Conservation (phyloP, 2,113 vertebrate genomes). For the Pelmatolapia mariae region DNA sequence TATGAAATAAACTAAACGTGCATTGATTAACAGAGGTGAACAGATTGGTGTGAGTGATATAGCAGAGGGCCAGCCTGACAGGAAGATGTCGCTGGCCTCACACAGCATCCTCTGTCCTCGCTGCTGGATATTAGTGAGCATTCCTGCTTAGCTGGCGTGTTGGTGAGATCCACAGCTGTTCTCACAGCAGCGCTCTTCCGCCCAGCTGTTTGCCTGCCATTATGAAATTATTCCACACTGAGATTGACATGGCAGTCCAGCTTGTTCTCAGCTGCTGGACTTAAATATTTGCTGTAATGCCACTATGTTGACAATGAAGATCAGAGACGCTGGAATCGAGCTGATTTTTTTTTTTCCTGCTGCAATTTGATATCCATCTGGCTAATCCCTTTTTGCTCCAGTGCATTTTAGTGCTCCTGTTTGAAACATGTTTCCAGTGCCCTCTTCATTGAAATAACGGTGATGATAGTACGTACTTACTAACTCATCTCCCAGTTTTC, state of each 20-base stretch:
- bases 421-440: slow-evolving; percentile 34
- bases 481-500: slow-evolving; percentile 12
- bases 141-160: slow-evolving; percentile 28
- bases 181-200: slow-evolving; percentile 24
- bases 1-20: background rate
- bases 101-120: slow-evolving; percentile 8
- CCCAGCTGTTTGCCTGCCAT: slow-evolving; percentile 72
- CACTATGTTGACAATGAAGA: slow-evolving; percentile 55
- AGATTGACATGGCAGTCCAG: slow-evolving; percentile 55
- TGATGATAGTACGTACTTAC: slow-evolving; percentile 19
- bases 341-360: slow-evolving; percentile 19
- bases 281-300: slow-evolving; percentile 64
- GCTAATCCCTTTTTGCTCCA: slow-evolving; percentile 57
- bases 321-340: slow-evolving; percentile 45
- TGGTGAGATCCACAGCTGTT: slow-evolving; percentile 55
- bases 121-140: slow-evolving; percentile 33
- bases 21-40: background rate
- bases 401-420: slow-evolving; percentile 41
- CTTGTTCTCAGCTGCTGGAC: slow-evolving; percentile 52
- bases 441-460: slow-evolving; percentile 26
- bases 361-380: slow-evolving; percentile 67
- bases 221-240: slow-evolving; percentile 70
- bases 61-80: background rate
- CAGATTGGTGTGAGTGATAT: background rate
- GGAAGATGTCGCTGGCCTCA: slow-evolving; percentile 16